Evolutionary conservation across 1,140 invertebrate species (phyloP).

Genomic region (Epicauta chinensis): DNA sequence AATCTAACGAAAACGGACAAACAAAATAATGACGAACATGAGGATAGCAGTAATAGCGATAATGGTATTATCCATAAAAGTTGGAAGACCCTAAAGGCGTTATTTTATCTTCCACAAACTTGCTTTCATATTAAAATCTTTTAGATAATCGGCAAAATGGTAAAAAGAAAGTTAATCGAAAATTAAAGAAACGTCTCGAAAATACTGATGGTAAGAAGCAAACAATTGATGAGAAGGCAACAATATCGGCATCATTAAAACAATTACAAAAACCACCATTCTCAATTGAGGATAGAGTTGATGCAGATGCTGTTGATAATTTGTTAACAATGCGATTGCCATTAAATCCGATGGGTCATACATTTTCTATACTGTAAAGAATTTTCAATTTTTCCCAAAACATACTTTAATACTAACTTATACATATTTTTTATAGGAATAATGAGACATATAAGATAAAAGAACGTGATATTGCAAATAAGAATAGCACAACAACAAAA

Average conservation of each 20-base stretch:
- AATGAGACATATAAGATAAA: constrained; percentile 16
- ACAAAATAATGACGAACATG: neutral
- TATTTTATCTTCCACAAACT: neutral
- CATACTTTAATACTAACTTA: constrained; percentile 1
- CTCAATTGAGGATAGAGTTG: constrained; percentile 20
- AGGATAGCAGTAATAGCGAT: constrained; percentile 1
- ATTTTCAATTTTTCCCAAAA: neutral
- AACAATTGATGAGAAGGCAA: constrained; percentile 19
- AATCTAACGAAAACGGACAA: constrained; percentile 45
- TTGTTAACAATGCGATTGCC: constrained; percentile 27
- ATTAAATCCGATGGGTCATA: constrained; percentile 21
- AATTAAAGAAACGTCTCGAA: constrained; percentile 15
- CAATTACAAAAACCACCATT: constrained; percentile 26
- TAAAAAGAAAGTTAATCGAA: constrained; percentile 41
- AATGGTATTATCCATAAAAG: neutral
- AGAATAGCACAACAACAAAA: constrained; percentile 2
- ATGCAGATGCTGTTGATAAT: constrained; percentile 24
- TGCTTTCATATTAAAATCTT: neutral
- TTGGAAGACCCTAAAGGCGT: neutral
- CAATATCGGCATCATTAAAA: constrained; percentile 16
- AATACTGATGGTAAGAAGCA: constrained; percentile 13
- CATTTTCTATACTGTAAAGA: constrained; percentile 31
- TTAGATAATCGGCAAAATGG: constrained; percentile 4
- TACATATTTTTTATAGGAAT: constrained; percentile 22
- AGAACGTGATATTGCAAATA: neutral